Evolutionary conservation across 2,797 vertebrate species (phyloP), one percentile per base, ranked within the genome.

Genomic region (Silurus aristotelis): DNA sequence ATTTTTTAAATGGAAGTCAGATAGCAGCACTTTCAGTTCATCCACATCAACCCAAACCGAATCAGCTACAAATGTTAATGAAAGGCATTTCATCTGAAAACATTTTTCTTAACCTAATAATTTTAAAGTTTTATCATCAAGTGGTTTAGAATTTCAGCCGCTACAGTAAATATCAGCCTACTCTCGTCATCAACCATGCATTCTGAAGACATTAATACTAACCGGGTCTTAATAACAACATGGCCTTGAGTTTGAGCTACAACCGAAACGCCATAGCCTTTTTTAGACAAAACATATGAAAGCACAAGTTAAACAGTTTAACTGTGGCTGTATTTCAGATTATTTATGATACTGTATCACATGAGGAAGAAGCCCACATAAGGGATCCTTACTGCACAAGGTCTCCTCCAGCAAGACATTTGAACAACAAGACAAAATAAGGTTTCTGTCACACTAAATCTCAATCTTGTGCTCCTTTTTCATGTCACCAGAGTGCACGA

Each of bases 401-500:
- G 31, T 46, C 38, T 25, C 19, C 71, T 60, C 52, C 64, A 68
- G 48, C 6, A 15, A 9, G 20, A 52, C 13, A 81, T 15, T n/a
- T 71, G 2, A n/a, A 77, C 68, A 38, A 67, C 70, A 77, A 71
- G 31, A 75, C 55, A 75, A 70, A 80, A 83, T 10, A 22, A 79
- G 46, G 71, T 61, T 81, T 82, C 46, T 64, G 78, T 78, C 66
- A 73, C 66, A 71, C 60, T 79, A 86, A 72, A 83, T 52, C 43
- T 25, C 27, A 86, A 71, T 38, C 38, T 38, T 61, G 52, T 82
- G 77, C 52, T 82, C 52, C 73, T 70, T 82, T 86, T 86, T 84
- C 58, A 82, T 48, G 84, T 80, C 84, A 73, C 52, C 72, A 78
- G 10, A 67, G 78, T 90, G 52, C 88, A 89, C 85, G 85, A 71